phyloP scores from a whole-genome alignment of 1,140 invertebrate genomes.

The Drosophila tropicalis region DNA sequence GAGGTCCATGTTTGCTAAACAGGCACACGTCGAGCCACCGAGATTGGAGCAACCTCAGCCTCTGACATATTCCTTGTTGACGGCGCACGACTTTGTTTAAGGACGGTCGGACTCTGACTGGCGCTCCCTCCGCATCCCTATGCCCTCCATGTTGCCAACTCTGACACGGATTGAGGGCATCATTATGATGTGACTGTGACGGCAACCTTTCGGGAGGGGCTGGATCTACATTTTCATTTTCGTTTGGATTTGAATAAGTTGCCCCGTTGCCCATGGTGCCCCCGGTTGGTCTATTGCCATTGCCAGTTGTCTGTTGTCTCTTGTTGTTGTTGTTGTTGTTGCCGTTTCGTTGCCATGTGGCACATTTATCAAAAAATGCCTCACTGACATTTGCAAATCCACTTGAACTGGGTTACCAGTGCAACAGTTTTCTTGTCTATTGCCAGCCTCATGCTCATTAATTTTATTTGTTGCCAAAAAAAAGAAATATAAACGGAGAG shows the following conservation, averaged over 20 bases:
- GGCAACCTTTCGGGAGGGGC: constrained; percentile 74
- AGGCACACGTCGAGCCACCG: constrained; percentile 75
- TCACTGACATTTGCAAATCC: constrained; percentile 73
- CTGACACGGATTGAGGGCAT: constrained; percentile 72
- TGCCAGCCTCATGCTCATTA: constrained; percentile 60
- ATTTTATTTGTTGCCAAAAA: constrained; percentile 62
- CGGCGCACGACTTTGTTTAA: constrained; percentile 68
- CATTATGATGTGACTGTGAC: constrained; percentile 79
- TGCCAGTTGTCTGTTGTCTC: no score
- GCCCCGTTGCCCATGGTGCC: constrained; percentile 1
- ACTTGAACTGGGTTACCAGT: constrained; percentile 72
- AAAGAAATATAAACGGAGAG: background rate
- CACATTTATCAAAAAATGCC: constrained; percentile 78
- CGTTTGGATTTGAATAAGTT: constrained; percentile 53
- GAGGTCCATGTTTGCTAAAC: constrained; percentile 66
- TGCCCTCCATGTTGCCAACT: constrained; percentile 33
- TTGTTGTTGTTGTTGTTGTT: background rate
- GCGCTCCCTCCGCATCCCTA: constrained; percentile 3
- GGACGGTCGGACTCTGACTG: constrained; percentile 31
- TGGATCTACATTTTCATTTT: constrained; percentile 70
- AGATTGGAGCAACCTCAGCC: constrained; percentile 49
- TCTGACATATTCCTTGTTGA: constrained; percentile 80
- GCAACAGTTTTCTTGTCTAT: constrained; percentile 39
- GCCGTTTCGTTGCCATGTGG: constrained; percentile 53
- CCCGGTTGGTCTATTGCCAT: no score